phyloP scores from a whole-genome alignment of 2,888 invertebrate species.

The Adelognathus sp. region DNA sequence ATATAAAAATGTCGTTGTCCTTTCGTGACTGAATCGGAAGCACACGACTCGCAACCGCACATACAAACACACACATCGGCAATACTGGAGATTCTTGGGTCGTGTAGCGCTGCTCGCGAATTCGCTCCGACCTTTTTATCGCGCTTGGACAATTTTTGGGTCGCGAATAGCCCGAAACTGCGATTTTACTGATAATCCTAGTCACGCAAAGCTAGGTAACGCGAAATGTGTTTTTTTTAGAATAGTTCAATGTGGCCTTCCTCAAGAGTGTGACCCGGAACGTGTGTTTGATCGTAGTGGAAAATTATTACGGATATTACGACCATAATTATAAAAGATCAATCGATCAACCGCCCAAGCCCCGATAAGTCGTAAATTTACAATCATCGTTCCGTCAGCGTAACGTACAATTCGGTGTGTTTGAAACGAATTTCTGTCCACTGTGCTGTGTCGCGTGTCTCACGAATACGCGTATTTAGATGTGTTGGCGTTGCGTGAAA shows the following conservation, averaged over 20 bases:
- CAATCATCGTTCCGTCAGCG: constrained; percentile 39
- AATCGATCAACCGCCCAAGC: neutral
- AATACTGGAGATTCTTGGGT: constrained; percentile 27
- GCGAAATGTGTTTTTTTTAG: constrained; percentile 70
- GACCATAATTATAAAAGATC: neutral
- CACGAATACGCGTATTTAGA: constrained; percentile 4
- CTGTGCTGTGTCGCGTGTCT: constrained; percentile 54
- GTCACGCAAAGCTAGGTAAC: constrained; percentile 72
- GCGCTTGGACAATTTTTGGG: constrained; percentile 45
- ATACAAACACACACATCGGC: neutral
- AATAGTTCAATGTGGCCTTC: constrained; percentile 81
- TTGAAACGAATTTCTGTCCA: constrained; percentile 64
- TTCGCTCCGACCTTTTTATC: constrained; percentile 59
- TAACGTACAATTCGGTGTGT: constrained; percentile 37
- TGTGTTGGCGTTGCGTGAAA: constrained; percentile 3
- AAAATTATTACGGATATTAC: constrained; percentile 3
- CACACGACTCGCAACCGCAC: too few relatives aligned
- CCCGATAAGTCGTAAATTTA: neutral
- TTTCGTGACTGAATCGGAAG: constrained; percentile 6
- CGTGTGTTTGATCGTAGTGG: constrained; percentile 66
- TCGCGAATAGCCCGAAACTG: neutral
- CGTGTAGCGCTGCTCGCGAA: constrained; percentile 36
- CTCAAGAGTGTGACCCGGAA: constrained; percentile 75
- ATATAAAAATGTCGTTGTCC: constrained; percentile 17
- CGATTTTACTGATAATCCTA: constrained; percentile 63